Evolutionary conservation across 2,113 vertebrate genomes (phyloP).

Genomic region (Orientallactaga bullata): DNA sequence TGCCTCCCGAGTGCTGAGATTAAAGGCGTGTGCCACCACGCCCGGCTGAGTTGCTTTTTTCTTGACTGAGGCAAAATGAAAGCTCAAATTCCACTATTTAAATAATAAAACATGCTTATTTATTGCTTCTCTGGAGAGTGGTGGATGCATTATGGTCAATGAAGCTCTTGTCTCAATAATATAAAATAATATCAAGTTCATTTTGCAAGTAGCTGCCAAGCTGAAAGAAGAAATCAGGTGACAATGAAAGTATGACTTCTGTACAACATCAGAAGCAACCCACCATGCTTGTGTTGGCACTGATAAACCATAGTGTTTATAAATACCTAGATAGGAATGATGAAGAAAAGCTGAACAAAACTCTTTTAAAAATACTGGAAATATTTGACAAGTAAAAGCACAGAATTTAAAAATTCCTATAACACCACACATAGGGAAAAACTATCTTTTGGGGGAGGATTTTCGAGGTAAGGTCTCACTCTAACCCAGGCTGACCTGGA

Average conservation of each 20-base stretch:
- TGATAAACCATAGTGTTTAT: too few relatives aligned
- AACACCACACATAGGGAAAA: background rate
- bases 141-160: background rate
- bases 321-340: background rate
- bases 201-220: background rate
- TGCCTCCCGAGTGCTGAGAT: too few relatives aligned
- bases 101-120: background rate
- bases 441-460: too few relatives aligned
- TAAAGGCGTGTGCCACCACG: too few relatives aligned
- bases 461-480: too few relatives aligned
- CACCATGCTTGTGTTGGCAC: accelerated
- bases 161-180: background rate
- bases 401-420: background rate
- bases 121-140: background rate
- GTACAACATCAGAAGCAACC: background rate
- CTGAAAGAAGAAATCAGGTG: background rate
- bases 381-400: background rate
- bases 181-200: background rate
- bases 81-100: background rate
- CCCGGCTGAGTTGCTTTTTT: too few relatives aligned
- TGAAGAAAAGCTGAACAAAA: background rate
- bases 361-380: background rate
- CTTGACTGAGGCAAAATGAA: background rate
- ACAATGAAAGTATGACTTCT: background rate
- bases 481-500: too few relatives aligned